Conservation (phyloP, 1,140 invertebrate species). For the Laupala kohalensis region DNA sequence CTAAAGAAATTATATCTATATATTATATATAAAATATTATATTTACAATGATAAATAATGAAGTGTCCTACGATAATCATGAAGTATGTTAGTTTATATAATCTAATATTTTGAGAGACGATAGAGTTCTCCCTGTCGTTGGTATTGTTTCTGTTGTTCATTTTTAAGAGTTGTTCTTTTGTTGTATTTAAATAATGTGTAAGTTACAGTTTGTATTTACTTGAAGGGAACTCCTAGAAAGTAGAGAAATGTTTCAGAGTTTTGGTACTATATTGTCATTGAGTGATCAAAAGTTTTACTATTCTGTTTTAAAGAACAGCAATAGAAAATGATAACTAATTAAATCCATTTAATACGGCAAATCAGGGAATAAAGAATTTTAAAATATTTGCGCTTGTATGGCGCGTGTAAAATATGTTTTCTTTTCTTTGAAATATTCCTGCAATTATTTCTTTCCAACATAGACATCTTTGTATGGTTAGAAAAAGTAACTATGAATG, state of each 20-base stretch:
- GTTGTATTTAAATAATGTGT: background rate
- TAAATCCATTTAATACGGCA: conserved; percentile 4
- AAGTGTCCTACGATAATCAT: conserved; percentile 14
- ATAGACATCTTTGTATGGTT: background rate
- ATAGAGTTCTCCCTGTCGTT: background rate
- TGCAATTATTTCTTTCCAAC: background rate
- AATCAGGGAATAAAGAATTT: conserved; percentile 5
- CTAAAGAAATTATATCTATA: conserved; percentile 13
- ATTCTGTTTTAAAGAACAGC: background rate
- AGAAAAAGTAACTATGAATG: background rate
- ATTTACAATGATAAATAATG: conserved; percentile 12
- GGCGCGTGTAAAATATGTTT: background rate
- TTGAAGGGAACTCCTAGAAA: background rate
- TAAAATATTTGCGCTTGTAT: background rate
- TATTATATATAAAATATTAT: conserved; percentile 13
- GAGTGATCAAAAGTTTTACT: background rate
- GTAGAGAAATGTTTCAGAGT: background rate
- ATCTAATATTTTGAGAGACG: conserved; percentile 3
- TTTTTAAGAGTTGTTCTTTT: background rate
- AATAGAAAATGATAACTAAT: conserved; percentile 5
- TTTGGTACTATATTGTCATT: background rate
- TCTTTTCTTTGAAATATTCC: background rate
- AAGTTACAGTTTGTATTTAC: background rate
- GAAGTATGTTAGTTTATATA: conserved; percentile 11
- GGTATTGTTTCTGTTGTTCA: background rate